A percentile compares a stretch with the other conserved stretches of the same genome.
These are phyloP conservation scores for Dicycla oo DNA, from an alignment of 2,888 invertebrate species.

Conservation along the genomic window DNA sequence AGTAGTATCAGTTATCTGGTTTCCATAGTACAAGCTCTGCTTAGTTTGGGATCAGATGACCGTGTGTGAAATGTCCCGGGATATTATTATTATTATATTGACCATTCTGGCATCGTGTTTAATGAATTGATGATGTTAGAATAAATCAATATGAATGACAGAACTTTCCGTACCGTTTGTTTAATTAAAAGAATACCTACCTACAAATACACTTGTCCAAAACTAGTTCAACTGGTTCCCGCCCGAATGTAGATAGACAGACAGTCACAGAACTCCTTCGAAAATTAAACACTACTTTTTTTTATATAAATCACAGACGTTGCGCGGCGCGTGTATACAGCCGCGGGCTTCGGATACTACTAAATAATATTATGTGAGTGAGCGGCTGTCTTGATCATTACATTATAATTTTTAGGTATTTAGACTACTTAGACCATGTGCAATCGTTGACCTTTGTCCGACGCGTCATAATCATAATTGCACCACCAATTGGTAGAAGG, in stretches of 20 bases:
- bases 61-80: too few relatives aligned
- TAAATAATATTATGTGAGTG: conserved; percentile 34
- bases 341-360: conserved; percentile 53
- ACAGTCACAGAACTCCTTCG: conserved; percentile 33
- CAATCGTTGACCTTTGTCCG: conserved; percentile 36
- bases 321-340: conserved; percentile 54
- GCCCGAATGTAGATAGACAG: conserved; percentile 40
- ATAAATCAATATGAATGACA: background rate
- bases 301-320: conserved; percentile 46
- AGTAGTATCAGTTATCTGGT: too few relatives aligned
- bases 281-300: conserved; percentile 39
- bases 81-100: conserved; percentile 11
- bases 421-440: conserved; percentile 21
- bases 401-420: conserved; percentile 34
- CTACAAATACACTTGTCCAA: conserved; percentile 25
- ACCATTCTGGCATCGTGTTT: background rate
- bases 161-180: background rate
- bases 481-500: too few relatives aligned
- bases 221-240: conserved; percentile 29
- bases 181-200: conserved; percentile 1
- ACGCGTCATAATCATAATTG: conserved; percentile 6
- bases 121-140: background rate
- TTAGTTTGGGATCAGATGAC: too few relatives aligned
- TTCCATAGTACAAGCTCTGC: too few relatives aligned
- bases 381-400: conserved; percentile 24